These are phyloP conservation scores for Varanus salvator DNA, from an alignment of 2,113 vertebrate species.

Conservation along the genomic window DNA sequence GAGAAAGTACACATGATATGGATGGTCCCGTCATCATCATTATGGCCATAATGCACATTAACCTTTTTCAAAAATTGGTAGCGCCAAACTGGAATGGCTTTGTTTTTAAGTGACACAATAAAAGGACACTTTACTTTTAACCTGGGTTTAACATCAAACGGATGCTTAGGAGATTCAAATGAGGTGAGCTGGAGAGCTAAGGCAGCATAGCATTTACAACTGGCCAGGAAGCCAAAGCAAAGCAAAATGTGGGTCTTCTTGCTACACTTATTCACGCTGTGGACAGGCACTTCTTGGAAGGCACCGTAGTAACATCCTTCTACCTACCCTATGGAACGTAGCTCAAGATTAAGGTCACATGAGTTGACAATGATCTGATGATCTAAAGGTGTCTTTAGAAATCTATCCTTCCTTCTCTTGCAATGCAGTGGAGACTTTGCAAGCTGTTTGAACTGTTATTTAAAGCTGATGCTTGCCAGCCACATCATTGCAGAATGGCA, in stretches of 20 bases:
- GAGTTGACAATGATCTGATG: neutral
- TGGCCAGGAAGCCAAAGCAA: neutral
- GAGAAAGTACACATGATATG: conserved; percentile 16
- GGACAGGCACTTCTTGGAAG: conserved; percentile 16
- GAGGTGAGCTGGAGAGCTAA: neutral
- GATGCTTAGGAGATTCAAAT: neutral
- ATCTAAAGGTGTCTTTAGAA: accelerated
- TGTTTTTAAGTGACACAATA: conserved; percentile 22
- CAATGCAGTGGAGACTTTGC: neutral
- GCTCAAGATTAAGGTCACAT: conserved; percentile 5
- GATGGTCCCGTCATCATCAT: conserved; percentile 1
- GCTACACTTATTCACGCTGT: neutral
- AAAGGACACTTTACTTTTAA: conserved; percentile 33
- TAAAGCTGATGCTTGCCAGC: neutral
- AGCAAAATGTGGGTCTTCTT: neutral
- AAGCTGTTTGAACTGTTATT: neutral
- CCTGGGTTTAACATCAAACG: conserved; percentile 21
- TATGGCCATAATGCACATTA: conserved; percentile 34
- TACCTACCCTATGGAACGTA: neutral
- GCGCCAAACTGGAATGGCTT: conserved; percentile 36
- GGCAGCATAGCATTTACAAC: conserved; percentile 6
- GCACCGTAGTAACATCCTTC: neutral
- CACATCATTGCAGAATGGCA: too few relatives aligned
- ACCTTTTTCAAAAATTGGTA: conserved; percentile 26
- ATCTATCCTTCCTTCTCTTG: neutral